Conservation (phyloP, 2,888 invertebrate genomes). For the Cybosia mesomella region DNA sequence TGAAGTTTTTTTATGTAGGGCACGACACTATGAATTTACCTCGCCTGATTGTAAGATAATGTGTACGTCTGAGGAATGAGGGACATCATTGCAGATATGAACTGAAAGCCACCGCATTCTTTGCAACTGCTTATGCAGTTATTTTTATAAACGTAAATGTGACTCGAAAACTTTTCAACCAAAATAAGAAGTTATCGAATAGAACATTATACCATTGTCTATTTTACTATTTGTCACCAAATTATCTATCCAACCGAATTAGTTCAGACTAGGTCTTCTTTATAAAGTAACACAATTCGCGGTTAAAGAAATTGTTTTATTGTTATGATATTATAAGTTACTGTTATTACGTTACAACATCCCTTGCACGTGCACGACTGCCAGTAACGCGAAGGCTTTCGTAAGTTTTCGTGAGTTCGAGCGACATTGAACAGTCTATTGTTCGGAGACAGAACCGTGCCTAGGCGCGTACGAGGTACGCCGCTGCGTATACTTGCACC, state of each 20-base stretch:
- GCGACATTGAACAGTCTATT: conserved; percentile 80
- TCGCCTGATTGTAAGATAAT: too few relatives aligned
- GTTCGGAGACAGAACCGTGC: conserved; percentile 54
- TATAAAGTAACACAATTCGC: conserved; percentile 42
- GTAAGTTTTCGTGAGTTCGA: conserved; percentile 79
- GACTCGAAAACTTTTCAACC: neutral
- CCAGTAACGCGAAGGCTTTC: conserved; percentile 67
- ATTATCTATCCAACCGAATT: conserved; percentile 31
- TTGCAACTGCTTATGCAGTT: neutral
- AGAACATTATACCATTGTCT: neutral
- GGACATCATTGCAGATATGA: too few relatives aligned
- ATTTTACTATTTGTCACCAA: conserved; percentile 24
- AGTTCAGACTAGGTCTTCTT: conserved; percentile 22
- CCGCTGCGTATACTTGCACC: conserved; percentile 9
- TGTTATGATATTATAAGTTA: conserved; percentile 45
- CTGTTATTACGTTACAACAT: conserved; percentile 55
- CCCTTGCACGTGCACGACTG: conserved; percentile 53
- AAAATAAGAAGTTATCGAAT: neutral
- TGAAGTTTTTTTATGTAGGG: too few relatives aligned
- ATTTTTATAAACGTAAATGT: neutral
- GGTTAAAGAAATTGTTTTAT: conserved; percentile 50
- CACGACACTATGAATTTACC: too few relatives aligned
- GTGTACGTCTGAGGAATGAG: too few relatives aligned
- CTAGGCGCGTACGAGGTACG: conserved; percentile 32
- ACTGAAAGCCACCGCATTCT: too few relatives aligned